Evolutionary conservation across 2,797 vertebrate species (phyloP), one percentile per base, ranked within the genome.

Genomic region (Micropoecilia bifurca): DNA sequence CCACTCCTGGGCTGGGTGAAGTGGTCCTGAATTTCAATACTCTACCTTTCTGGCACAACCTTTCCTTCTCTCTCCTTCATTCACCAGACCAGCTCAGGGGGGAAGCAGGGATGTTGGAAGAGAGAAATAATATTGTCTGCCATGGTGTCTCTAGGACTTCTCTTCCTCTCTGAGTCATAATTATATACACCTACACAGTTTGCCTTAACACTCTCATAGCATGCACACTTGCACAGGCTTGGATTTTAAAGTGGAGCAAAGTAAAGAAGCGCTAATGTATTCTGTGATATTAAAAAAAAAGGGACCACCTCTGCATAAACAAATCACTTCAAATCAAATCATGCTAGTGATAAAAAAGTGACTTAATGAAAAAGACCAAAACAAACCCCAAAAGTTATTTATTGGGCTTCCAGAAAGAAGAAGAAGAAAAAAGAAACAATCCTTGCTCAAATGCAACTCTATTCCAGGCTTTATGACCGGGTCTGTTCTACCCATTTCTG

Each of bases 1-100:
- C 86, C 94, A 92, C 91, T 95, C 94, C 88, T 94, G 88, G 91
- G 90, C 87, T 89, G 91, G 93, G 93, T 96, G 95, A 96, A 95
- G 94, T 95, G 95, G 94, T 94, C 95, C 93, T 95, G 95, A 95
- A 96, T 96, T 96, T 96, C 93, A 96, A 96, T 95, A 93, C 91
- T 87, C 90, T 82, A 82, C 90, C 88, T 93, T 86, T 89, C 91
- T 90, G 88, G 74, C 74, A 85, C 94, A 94, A 95, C 94, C 94
- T 95, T 95, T 92, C 85, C 92, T 83, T 89, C 91, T 76, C 82
- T 76, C 82, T 76, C 80, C 77, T 63, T 75, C 86, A 73, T 79
- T 89, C 55, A 50, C 87, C 81, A 66, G 28, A 82, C 83, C 83
- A 83, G 86, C 84, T 63, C 63, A 85, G 66, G 79, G 78, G 88